Evolutionary conservation across 92 coral and sea anemone species (phyloP).

Genomic region (Scolanthus callimorphus): DNA sequence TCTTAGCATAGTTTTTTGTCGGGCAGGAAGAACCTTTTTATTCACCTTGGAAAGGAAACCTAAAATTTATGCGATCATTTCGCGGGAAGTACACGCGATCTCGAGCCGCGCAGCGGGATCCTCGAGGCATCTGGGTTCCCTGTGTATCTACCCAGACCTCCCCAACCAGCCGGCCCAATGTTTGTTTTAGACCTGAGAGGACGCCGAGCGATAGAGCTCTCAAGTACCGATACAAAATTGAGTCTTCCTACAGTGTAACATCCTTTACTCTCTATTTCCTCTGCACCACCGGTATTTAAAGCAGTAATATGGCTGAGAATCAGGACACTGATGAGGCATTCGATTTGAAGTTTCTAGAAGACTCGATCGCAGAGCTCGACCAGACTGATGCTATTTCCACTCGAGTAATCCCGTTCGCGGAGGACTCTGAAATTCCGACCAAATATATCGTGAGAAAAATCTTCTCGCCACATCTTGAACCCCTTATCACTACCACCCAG

Average conservation of each 20-base stretch:
- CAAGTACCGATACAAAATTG: not conserved
- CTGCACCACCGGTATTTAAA: not conserved
- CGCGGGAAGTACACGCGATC: no score
- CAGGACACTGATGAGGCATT: slow-evolving; percentile 31
- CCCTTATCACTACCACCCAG: slow-evolving; percentile 71
- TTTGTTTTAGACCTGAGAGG: slow-evolving; percentile 1
- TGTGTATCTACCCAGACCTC: slow-evolving; percentile 1
- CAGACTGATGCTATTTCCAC: slow-evolving; percentile 71
- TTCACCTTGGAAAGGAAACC: no score
- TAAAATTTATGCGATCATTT: no score
- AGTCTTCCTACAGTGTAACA: not conserved
- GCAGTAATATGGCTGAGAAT: slow-evolving; percentile 41
- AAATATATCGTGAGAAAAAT: slow-evolving; percentile 70
- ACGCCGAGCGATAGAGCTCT: not conserved
- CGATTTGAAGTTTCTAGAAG: slow-evolving; percentile 64
- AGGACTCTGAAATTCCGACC: slow-evolving; percentile 66
- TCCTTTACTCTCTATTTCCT: not conserved
- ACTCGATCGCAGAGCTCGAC: slow-evolving; percentile 40
- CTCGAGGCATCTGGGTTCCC: not conserved
- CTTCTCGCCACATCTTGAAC: slow-evolving; percentile 78
- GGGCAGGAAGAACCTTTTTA: no score
- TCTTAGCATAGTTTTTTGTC: no score
- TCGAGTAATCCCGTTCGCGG: slow-evolving; percentile 56
- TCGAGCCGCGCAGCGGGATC: no score
- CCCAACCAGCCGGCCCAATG: not conserved